Conservation (phyloP, 2,113 vertebrate genomes). For the Rhagologus leucostigma region DNA sequence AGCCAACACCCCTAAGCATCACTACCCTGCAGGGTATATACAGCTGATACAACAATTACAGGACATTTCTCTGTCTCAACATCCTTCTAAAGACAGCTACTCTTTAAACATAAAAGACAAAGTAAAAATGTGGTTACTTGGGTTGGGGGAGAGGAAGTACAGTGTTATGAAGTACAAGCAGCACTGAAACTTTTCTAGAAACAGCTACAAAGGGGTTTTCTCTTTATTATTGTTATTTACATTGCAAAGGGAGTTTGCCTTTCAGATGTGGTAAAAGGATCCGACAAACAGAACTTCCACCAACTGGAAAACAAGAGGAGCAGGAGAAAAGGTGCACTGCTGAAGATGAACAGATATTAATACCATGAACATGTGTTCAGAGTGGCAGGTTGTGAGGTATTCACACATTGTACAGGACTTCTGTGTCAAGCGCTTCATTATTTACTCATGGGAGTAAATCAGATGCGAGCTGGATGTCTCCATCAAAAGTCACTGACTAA, state of each 20-base stretch:
- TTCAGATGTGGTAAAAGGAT: not conserved
- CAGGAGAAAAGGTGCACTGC: accelerated
- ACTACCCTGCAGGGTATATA: not conserved
- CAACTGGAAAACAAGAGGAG: not conserved
- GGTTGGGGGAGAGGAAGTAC: not conserved
- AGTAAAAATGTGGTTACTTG: not conserved
- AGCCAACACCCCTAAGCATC: not conserved
- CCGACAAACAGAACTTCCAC: not conserved
- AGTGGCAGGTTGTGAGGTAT: not conserved
- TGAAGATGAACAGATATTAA: not conserved
- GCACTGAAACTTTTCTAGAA: not conserved
- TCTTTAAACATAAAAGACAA: not conserved
- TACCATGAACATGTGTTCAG: accelerated
- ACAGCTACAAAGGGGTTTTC: not conserved
- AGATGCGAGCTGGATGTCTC: not conserved
- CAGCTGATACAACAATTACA: not conserved
- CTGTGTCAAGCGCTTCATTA: not conserved
- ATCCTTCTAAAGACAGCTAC: not conserved
- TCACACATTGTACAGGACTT: accelerated
- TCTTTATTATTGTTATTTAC: not conserved
- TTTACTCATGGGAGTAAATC: not conserved
- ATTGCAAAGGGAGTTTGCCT: not conserved
- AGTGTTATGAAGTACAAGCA: not conserved
- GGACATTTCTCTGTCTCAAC: not conserved
- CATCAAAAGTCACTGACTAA: not conserved